These are phyloP conservation scores for Catocala nupta DNA, from an alignment of 2,888 invertebrate genomes.

Conservation along the genomic window DNA sequence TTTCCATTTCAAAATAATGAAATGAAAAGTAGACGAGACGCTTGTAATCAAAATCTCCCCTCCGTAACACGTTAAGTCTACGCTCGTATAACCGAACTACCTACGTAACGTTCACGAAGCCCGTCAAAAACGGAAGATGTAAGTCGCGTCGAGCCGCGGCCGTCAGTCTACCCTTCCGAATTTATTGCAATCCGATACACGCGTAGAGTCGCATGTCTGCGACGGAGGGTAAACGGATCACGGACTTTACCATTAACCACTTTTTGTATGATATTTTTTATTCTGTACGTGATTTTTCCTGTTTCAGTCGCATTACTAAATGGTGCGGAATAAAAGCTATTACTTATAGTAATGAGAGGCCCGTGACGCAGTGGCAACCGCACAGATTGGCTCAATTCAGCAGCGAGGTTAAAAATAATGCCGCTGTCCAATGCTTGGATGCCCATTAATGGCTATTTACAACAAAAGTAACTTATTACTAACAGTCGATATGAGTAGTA, in stretches of 20 bases:
- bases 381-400: not conserved
- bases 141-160: conserved; percentile 54
- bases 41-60: not conserved
- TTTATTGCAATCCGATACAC: conserved; percentile 82
- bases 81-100: conserved; percentile 24
- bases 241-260: conserved; percentile 32
- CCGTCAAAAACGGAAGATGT: conserved; percentile 72
- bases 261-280: conserved; percentile 32
- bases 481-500: no score
- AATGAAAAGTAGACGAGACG: no score
- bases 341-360: not conserved
- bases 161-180: conserved; percentile 56
- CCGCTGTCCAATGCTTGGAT: no score
- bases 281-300: conserved; percentile 35
- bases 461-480: no score
- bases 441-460: no score
- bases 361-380: not conserved
- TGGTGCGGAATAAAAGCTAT: conserved; percentile 11
- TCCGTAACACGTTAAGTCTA: conserved; percentile 8
- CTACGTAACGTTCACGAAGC: conserved; percentile 63
- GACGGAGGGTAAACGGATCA: conserved; percentile 27
- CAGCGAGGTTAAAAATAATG: no score
- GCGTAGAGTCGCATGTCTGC: conserved; percentile 35
- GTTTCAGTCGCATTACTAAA: conserved; percentile 27
- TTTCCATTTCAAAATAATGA: no score